Conservation (phyloP, 2,888 invertebrate species). For the Arge pagana region DNA sequence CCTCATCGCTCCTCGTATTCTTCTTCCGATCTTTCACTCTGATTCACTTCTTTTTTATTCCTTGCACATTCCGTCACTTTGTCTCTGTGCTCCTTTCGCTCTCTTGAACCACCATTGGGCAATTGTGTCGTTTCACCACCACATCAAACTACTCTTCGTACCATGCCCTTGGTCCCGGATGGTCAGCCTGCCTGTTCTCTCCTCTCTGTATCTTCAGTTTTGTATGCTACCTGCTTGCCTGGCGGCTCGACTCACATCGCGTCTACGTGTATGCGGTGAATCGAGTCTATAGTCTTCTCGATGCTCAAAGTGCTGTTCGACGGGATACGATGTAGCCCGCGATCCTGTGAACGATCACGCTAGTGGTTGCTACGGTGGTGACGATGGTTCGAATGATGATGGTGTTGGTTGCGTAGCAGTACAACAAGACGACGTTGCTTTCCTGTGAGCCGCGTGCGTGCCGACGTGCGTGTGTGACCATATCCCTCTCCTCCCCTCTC, state of each 20-base stretch:
- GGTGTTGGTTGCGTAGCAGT: too few species aligned
- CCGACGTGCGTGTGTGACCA: neutral
- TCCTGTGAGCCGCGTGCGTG: neutral
- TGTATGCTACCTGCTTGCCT: constrained; percentile 52
- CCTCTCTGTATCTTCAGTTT: constrained; percentile 47
- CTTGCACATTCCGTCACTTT: neutral
- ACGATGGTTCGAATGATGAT: too few species aligned
- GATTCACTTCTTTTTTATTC: neutral
- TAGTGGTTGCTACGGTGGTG: too few species aligned
- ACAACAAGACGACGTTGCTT: constrained; percentile 22
- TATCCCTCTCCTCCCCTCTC: constrained; percentile 1
- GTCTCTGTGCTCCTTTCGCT: too few species aligned
- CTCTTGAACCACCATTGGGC: too few species aligned
- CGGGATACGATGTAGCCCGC: too few species aligned
- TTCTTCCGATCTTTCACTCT: neutral
- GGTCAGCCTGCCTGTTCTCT: constrained; percentile 30
- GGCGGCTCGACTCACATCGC: constrained; percentile 40
- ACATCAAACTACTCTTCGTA: too few species aligned
- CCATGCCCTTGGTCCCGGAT: constrained; percentile 15
- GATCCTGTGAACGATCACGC: too few species aligned
- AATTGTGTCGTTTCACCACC: too few species aligned
- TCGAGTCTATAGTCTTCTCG: too few species aligned
- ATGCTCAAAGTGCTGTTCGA: too few species aligned
- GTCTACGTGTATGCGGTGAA: constrained; percentile 44
- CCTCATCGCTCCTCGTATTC: constrained; percentile 21